Base-by-base conservation (phyloP, 2,888 invertebrate genomes). In the Cerastis leucographa region DNA sequence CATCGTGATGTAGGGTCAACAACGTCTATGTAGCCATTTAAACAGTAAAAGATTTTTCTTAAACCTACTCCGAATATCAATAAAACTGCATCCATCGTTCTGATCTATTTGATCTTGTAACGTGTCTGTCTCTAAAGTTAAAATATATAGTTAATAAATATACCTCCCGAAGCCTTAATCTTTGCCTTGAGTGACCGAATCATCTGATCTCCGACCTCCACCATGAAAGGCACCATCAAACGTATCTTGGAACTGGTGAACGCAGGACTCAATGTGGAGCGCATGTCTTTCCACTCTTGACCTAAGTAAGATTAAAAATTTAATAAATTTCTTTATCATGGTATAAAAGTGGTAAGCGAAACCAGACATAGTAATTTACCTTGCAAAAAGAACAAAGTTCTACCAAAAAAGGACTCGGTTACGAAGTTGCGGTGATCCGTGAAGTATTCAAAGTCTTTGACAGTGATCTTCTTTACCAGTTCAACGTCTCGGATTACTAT, bases 401-500 rank as follows among this genome's bases (percentile, higher is more conserved):
- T 96, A 0, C 94, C 94, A 88, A 97, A 97, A 0, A 97, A 85
- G 0, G 96, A 94, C 65, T 97, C 97, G 4, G 4, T 17, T 2
- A 8, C 94, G 0, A 94, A 51, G 7, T 87, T 79, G 1, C 94
- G 93, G 87, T 97, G 97, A 89, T 97, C 96, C 0, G 94, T 76
- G 83, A 97, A 97, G 82, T 97, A 89, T 71, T 97, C 97, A 74
- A 97, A 97, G 84, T 97, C 97, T 83, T 97, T 97, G 2, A 97
- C 92, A 0, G 95, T 90, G 9, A 97, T 92, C 71, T 93, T 93
- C 56, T 97, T 97, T 0, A 97, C 73, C 17, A 97, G 76, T 40
- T 97, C 97, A 0, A 96, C 89, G 86, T 97, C 97, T 3, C 93
- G 92, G 22, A 97, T 78, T 54, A 97, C 78, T 2, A 95, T 67